Conservation (phyloP, 2,113 vertebrate species). For the Tupaia tana region DNA sequence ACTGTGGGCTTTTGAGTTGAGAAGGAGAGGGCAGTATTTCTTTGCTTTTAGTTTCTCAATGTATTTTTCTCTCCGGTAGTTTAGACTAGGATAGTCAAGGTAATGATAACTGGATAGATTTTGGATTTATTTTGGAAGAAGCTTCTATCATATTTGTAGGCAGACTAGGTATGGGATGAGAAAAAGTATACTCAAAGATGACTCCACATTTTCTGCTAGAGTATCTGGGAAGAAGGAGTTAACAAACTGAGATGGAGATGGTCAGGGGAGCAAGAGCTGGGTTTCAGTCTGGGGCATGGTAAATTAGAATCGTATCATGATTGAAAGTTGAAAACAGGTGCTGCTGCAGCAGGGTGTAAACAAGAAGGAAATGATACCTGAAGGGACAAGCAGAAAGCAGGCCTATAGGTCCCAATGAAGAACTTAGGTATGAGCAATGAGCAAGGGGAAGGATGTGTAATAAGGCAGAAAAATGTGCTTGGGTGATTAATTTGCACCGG, state of each 20-base stretch:
- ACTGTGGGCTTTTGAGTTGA: background rate
- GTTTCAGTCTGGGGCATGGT: background rate
- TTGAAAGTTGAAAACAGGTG: background rate
- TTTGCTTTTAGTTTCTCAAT: background rate
- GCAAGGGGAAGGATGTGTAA: background rate
- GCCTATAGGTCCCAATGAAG: background rate
- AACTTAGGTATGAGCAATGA: background rate
- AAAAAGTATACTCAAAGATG: background rate
- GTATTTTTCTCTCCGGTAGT: background rate
- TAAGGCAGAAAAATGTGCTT: background rate
- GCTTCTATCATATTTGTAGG: background rate
- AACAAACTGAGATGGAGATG: background rate
- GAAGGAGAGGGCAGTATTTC: background rate
- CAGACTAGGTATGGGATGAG: fast-evolving
- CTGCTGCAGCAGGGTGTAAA: background rate
- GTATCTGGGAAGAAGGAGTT: background rate
- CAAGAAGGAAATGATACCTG: background rate
- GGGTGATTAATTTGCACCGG: background rate
- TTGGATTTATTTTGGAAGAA: background rate
- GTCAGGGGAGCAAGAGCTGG: background rate
- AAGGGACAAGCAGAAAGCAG: background rate
- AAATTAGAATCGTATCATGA: background rate
- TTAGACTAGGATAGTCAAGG: background rate
- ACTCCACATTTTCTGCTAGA: background rate
- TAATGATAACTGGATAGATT: background rate